phyloP scores from a whole-genome alignment of 1,140 invertebrate species.

The Cephus cinctus region DNA sequence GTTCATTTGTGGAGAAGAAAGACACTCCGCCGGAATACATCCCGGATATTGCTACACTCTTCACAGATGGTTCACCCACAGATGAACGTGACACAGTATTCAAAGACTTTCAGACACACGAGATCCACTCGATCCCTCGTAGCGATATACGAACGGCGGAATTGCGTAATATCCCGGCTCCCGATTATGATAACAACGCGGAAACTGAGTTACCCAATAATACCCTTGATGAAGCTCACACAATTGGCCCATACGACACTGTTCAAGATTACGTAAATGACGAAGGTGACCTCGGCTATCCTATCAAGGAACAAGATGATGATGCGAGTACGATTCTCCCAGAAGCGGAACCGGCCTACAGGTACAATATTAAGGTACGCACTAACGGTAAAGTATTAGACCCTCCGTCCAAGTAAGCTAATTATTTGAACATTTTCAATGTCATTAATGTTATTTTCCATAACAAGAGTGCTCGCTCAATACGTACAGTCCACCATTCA shows the following conservation, averaged over 20 bases:
- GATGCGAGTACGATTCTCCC: slow-evolving; percentile 51
- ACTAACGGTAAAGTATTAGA: slow-evolving; percentile 56
- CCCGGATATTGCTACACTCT: slow-evolving; percentile 47
- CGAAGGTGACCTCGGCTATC: slow-evolving; percentile 16
- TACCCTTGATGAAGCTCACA: slow-evolving; percentile 38
- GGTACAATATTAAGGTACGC: slow-evolving; percentile 54
- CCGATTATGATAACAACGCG: background rate
- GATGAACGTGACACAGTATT: slow-evolving; percentile 41
- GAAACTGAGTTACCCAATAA: slow-evolving; percentile 38
- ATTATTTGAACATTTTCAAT: slow-evolving; percentile 17
- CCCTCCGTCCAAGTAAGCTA: slow-evolving; percentile 52
- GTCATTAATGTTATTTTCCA: slow-evolving; percentile 29
- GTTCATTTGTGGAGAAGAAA: slow-evolving; percentile 4
- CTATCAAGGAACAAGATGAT: slow-evolving; percentile 39
- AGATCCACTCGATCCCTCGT: slow-evolving; percentile 33
- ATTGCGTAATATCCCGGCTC: slow-evolving; percentile 6
- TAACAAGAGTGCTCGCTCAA: no score
- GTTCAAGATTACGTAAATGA: slow-evolving; percentile 35
- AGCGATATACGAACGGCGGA: background rate
- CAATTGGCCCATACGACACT: slow-evolving; percentile 49
- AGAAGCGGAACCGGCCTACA: slow-evolving; percentile 49
- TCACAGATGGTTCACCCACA: slow-evolving; percentile 32
- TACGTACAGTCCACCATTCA: no score
- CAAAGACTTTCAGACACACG: slow-evolving; percentile 45
- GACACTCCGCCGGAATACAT: slow-evolving; percentile 35